Conservation (phyloP, 2,888 invertebrate genomes). For the Eupelmus urozonus region DNA sequence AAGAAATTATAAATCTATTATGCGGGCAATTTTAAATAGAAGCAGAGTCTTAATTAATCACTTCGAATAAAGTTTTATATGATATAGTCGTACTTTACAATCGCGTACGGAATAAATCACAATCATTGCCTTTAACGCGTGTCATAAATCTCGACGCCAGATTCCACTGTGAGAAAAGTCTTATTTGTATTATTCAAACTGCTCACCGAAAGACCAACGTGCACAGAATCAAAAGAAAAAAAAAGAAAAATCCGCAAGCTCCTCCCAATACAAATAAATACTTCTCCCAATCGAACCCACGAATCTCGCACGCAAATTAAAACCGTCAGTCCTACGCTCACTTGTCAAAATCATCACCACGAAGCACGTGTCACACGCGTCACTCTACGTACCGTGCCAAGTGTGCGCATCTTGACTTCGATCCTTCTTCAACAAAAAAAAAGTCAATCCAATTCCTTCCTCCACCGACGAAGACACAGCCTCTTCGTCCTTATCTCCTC, state of each 20-base stretch:
- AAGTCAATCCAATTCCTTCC: background rate
- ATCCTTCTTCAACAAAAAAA: background rate
- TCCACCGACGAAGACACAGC: background rate
- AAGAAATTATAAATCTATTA: no score
- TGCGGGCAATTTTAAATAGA: background rate
- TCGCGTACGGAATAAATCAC: background rate
- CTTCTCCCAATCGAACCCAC: background rate
- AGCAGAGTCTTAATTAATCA: no score
- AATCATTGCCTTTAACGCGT: no score
- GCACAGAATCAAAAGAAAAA: background rate
- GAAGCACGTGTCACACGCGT: conserved; percentile 50
- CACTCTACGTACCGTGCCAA: conserved; percentile 73
- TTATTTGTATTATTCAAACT: background rate
- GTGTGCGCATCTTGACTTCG: conserved; percentile 67
- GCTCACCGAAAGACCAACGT: no score
- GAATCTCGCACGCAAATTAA: background rate
- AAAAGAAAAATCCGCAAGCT: background rate
- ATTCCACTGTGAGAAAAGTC: no score
- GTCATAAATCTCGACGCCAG: no score
- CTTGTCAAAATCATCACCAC: no score
- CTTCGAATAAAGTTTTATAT: no score
- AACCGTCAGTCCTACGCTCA: background rate
- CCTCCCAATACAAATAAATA: background rate
- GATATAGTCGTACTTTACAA: no score
- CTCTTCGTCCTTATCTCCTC: background rate